Percentiles rank a stretch among this genome's conserved stretches.
phyloP scores from a whole-genome alignment of 2,113 vertebrate genomes.

The Lontra canadensis region DNA sequence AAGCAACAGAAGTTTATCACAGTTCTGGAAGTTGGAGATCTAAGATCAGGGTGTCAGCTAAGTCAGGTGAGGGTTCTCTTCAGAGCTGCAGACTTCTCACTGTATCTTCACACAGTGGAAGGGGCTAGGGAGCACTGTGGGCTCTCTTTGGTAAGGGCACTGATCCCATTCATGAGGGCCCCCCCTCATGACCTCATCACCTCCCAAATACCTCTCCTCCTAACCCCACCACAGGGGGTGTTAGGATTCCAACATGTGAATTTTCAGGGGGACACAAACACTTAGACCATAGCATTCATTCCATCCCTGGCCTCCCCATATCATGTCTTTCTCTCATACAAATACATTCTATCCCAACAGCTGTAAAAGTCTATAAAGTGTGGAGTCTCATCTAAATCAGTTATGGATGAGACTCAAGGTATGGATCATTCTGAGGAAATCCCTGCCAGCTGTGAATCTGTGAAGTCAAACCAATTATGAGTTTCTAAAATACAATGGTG shows the following conservation, averaged over 20 bases:
- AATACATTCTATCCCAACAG: neutral
- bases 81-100: neutral
- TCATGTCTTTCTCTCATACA: neutral
- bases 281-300: neutral
- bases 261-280: neutral
- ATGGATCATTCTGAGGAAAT: neutral
- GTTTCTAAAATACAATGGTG: neutral
- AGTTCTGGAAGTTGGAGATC: neutral
- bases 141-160: neutral
- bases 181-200: neutral
- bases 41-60: neutral
- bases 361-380: neutral
- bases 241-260: neutral
- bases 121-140: neutral
- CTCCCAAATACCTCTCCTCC: neutral
- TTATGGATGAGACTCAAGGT: neutral
- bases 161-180: neutral
- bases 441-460: neutral
- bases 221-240: neutral
- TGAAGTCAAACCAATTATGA: neutral
- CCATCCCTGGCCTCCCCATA: neutral
- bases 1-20: neutral
- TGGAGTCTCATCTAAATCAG: neutral
- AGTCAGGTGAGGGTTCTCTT: neutral
- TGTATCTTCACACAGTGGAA: neutral